These are phyloP conservation scores for Babyrousa celebensis DNA, from an alignment of 2,797 vertebrate genomes.

Conservation along the genomic window DNA sequence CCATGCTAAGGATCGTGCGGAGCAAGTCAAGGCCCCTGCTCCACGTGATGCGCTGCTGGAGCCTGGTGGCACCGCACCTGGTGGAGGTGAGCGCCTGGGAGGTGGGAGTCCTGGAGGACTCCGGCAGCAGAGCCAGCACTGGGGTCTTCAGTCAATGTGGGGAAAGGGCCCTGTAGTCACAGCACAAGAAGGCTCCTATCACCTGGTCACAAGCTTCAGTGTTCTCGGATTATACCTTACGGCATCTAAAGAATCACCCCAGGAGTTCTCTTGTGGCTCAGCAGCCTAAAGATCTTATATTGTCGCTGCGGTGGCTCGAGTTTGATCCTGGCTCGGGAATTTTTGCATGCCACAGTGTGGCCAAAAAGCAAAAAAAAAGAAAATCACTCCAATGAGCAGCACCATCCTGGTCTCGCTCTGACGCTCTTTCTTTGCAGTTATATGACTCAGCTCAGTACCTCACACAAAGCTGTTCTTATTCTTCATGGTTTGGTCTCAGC, in stretches of 20 bases:
- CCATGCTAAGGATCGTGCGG: slow-evolving; percentile 96
- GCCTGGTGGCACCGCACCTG: slow-evolving; percentile 97
- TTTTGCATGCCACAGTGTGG: too few species aligned
- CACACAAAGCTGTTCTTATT: neutral
- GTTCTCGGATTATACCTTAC: neutral
- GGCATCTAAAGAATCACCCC: neutral
- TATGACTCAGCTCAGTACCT: accelerated
- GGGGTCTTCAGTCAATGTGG: neutral
- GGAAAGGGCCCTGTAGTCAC: neutral
- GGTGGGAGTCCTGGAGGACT: neutral
- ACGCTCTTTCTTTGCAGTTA: neutral
- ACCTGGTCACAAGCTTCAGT: neutral
- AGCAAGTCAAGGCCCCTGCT: slow-evolving; percentile 95
- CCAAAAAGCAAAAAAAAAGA: neutral
- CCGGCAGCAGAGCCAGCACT: accelerated
- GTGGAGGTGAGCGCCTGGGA: slow-evolving; percentile 91
- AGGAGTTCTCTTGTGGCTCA: too few species aligned
- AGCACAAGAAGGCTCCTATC: too few species aligned
- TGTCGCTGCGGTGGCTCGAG: too few species aligned
- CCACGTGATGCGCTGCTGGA: slow-evolving; percentile 98
- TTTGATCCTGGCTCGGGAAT: too few species aligned
- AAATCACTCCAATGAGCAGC: neutral
- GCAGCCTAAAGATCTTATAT: too few species aligned
- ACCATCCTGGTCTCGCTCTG: neutral
- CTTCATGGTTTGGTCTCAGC: neutral